phyloP scores from a whole-genome alignment of 2,888 invertebrate genomes.

The Anthophora plumipes region DNA sequence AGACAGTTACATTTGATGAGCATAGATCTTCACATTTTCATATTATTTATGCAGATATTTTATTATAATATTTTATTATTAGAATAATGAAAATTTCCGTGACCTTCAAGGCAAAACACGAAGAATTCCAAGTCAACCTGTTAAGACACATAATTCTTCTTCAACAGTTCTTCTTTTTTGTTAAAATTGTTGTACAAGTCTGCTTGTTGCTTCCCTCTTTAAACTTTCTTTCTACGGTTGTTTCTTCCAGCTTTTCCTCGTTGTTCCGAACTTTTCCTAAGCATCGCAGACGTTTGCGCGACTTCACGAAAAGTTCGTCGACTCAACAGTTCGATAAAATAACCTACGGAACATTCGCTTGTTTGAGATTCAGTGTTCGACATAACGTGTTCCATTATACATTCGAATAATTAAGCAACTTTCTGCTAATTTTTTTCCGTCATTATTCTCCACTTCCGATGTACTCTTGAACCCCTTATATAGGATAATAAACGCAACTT shows the following conservation, averaged over 20 bases:
- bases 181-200: neutral
- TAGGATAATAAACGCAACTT: no score
- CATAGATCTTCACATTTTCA: no score
- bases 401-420: neutral
- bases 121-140: no score
- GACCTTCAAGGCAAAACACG: no score
- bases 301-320: neutral
- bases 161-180: conserved; percentile 5
- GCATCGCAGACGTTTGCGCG: neutral
- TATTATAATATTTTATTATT: no score
- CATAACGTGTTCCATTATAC: neutral
- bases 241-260: neutral
- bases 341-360: neutral
- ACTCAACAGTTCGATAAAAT: neutral
- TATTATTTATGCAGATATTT: no score
- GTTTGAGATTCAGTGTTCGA: neutral
- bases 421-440: no score
- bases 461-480: no score
- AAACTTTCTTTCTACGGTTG: conserved; percentile 1
- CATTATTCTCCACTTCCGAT: no score
- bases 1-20: no score
- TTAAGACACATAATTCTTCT: conserved; percentile 11
- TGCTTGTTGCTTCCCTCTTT: conserved; percentile 12
- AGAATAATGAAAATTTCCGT: no score
- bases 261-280: conserved; percentile 7